Conservation (phyloP, 2,797 vertebrate genomes). For the Onychomys arenicola region DNA sequence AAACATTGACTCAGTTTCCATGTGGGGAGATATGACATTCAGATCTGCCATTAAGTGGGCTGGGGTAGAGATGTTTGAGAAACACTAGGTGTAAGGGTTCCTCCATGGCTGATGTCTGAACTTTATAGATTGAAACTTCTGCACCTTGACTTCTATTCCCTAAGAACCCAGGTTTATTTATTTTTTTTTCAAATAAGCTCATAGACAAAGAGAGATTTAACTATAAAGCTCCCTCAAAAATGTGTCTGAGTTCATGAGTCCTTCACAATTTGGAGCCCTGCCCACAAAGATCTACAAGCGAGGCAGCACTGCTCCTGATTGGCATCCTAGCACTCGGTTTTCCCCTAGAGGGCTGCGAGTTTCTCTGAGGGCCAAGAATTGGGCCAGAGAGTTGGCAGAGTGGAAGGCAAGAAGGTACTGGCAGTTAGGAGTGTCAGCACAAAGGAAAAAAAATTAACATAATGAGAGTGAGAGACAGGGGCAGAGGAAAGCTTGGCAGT, state of each 20-base stretch:
- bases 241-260: background rate
- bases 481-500: background rate
- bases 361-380: background rate
- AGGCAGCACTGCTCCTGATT: background rate
- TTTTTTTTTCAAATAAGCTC: background rate
- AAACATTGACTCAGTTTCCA: background rate
- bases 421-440: background rate
- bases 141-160: background rate
- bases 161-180: background rate
- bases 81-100: background rate
- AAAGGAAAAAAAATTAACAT: background rate
- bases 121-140: background rate
- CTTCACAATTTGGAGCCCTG: background rate
- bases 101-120: background rate
- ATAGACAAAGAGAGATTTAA: background rate
- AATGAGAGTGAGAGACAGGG: background rate
- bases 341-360: background rate
- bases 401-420: background rate
- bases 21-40: background rate
- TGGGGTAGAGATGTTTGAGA: background rate
- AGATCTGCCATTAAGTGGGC: no score
- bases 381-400: background rate
- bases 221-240: background rate
- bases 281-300: background rate
- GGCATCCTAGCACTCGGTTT: background rate